Evolutionary conservation across 2,113 vertebrate species (phyloP).

Genomic region (Psilopogon haemacephalus): DNA sequence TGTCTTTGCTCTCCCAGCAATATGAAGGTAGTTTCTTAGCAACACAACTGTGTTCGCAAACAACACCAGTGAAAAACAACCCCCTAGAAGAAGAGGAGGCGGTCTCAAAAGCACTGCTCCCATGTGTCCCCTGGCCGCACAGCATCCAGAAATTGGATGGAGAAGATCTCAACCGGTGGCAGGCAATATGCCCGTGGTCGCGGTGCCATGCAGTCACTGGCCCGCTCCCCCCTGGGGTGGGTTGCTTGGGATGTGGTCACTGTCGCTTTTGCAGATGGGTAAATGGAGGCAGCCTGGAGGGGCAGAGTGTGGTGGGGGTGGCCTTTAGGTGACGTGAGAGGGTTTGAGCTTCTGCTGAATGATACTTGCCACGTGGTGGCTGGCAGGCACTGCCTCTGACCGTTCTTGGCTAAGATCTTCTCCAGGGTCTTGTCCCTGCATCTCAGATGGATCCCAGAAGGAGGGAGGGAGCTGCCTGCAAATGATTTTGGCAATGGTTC

Average conservation of each 20-base stretch:
- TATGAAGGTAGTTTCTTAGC: constrained; percentile 81
- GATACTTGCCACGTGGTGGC: neutral
- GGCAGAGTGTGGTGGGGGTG: neutral
- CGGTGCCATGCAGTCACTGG: neutral
- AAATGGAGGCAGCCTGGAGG: neutral
- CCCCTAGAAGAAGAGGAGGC: constrained; percentile 13
- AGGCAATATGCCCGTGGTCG: accelerated
- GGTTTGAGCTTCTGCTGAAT: neutral
- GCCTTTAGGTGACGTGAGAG: neutral
- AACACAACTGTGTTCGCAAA: constrained; percentile 78
- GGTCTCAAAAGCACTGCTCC: neutral
- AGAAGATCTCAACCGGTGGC: accelerated
- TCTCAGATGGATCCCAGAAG: constrained; percentile 24
- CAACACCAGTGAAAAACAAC: constrained; percentile 64
- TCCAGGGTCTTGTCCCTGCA: neutral
- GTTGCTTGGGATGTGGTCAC: accelerated
- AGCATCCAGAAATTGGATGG: neutral
- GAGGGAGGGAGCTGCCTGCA: constrained; percentile 41
- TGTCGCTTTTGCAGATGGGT: neutral
- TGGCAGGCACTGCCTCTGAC: neutral
- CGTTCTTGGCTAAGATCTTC: neutral
- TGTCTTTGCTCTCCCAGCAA: constrained; percentile 73
- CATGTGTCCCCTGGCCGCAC: neutral
- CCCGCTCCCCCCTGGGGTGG: accelerated
- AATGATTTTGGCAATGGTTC: constrained; percentile 54